Percentiles rank a stretch among this genome's conserved stretches.
Conservation (phyloP, 2,888 invertebrate genomes). For the Ectemnius lituratus region DNA sequence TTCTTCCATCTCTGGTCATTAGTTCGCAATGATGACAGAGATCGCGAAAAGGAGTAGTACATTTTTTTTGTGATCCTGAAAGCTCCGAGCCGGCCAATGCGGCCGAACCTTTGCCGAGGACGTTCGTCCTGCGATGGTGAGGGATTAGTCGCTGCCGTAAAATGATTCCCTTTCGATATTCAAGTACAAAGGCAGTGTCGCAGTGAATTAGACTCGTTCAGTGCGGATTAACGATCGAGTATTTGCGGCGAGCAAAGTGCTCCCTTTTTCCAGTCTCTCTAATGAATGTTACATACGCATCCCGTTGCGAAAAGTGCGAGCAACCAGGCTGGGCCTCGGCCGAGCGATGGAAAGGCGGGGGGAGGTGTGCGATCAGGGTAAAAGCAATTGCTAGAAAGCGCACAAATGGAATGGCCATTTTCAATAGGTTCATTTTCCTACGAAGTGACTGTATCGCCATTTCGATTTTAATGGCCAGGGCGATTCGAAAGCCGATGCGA, state of each 20-base stretch:
- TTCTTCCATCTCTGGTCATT: too few species aligned
- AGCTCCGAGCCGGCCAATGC: too few species aligned
- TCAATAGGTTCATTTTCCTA: constrained; percentile 32
- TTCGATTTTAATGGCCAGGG: constrained; percentile 40
- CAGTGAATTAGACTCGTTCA: neutral
- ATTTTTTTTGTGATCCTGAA: too few species aligned
- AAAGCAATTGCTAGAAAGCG: constrained; percentile 36
- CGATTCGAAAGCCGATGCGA: neutral
- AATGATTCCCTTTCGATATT: too few species aligned
- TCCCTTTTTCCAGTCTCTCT: too few species aligned
- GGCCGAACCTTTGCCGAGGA: too few species aligned
- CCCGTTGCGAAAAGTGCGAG: neutral
- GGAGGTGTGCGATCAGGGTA: neutral
- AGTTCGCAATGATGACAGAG: too few species aligned
- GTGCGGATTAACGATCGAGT: neutral
- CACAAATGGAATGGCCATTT: constrained; percentile 30
- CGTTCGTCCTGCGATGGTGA: too few species aligned
- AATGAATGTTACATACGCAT: constrained; percentile 5
- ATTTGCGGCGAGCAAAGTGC: too few species aligned
- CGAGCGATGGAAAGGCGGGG: neutral
- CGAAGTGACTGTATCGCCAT: constrained; percentile 31
- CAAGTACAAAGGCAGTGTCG: too few species aligned
- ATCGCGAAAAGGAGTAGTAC: too few species aligned
- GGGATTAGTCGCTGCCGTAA: too few species aligned
- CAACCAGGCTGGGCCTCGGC: neutral